These are phyloP conservation scores for Cyprinodon variegatus DNA, from an alignment of 2,113 vertebrate genomes.

Conservation along the genomic window DNA sequence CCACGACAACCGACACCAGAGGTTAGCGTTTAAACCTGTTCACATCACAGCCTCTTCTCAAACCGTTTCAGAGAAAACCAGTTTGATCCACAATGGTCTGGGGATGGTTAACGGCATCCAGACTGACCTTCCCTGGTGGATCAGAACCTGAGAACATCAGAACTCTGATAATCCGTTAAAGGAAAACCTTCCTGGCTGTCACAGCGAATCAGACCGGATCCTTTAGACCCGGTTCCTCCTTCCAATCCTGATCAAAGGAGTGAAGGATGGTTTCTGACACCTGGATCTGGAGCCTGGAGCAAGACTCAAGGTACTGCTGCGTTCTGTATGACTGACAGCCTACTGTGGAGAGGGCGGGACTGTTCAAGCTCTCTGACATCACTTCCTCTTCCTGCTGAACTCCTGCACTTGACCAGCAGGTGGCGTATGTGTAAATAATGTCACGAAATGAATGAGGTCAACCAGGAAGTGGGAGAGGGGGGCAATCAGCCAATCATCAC, in stretches of 20 bases:
- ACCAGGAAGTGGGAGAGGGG: conserved; percentile 22
- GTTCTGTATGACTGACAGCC: background rate
- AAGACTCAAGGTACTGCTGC: conserved; percentile 33
- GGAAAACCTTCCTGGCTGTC: too few species aligned
- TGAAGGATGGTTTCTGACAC: background rate
- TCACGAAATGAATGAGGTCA: background rate
- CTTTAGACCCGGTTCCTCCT: background rate
- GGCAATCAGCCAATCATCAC: conserved; percentile 65
- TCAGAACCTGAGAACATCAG: too few species aligned
- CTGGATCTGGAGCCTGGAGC: conserved; percentile 34
- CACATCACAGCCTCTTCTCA: background rate
- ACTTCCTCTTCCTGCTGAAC: conserved; percentile 54
- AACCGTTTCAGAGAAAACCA: too few species aligned
- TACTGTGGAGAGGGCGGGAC: conserved; percentile 12
- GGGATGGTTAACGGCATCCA: background rate
- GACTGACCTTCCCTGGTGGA: background rate
- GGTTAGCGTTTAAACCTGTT: background rate
- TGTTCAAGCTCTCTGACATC: conserved; percentile 37
- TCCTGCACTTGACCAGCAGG: conserved; percentile 21
- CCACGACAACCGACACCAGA: background rate
- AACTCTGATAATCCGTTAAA: too few species aligned
- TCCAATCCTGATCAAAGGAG: background rate
- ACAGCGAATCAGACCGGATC: background rate
- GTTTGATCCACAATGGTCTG: background rate
- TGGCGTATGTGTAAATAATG: conserved; percentile 22